Evolutionary conservation across 2,113 vertebrate genomes (phyloP).

Genomic region (Tonatia bakeri): DNA sequence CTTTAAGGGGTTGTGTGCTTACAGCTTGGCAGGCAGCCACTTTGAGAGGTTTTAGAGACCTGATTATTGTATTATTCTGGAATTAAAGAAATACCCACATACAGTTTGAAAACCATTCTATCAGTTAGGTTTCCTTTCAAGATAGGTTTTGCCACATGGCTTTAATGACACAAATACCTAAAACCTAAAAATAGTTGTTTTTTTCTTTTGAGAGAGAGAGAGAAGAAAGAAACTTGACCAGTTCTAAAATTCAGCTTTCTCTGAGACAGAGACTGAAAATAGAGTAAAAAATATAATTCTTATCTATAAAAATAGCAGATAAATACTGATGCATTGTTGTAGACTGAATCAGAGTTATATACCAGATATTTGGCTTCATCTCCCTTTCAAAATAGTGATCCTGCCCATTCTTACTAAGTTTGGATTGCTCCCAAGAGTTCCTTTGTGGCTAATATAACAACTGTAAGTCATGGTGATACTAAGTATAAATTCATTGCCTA

Average conservation of each 20-base stretch:
- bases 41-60: background rate
- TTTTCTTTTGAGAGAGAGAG: background rate
- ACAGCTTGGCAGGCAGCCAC: conserved; percentile 34
- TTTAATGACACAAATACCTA: conserved; percentile 39
- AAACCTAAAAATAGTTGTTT: background rate
- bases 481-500: conserved; percentile 50
- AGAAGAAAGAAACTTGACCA: background rate
- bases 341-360: conserved; percentile 17
- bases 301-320: conserved; percentile 45
- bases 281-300: conserved; percentile 29
- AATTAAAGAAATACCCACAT: conserved; percentile 32
- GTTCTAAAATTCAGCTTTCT: conserved; percentile 37
- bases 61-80: background rate
- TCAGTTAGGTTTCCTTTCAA: conserved; percentile 15
- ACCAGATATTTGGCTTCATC: conserved; percentile 24
- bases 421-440: conserved; percentile 43
- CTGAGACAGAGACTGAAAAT: conserved; percentile 27
- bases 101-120: conserved; percentile 10
- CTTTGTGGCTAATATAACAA: conserved; percentile 56
- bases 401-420: conserved; percentile 37
- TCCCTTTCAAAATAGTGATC: conserved; percentile 53
- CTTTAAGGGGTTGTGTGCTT: background rate
- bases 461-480: conserved; percentile 45
- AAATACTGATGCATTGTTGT: conserved; percentile 6
- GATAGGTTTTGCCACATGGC: conserved; percentile 23